These are phyloP conservation scores for Steromphala cineraria DNA, from an alignment of 2,888 invertebrate species.

Conservation along the genomic window DNA sequence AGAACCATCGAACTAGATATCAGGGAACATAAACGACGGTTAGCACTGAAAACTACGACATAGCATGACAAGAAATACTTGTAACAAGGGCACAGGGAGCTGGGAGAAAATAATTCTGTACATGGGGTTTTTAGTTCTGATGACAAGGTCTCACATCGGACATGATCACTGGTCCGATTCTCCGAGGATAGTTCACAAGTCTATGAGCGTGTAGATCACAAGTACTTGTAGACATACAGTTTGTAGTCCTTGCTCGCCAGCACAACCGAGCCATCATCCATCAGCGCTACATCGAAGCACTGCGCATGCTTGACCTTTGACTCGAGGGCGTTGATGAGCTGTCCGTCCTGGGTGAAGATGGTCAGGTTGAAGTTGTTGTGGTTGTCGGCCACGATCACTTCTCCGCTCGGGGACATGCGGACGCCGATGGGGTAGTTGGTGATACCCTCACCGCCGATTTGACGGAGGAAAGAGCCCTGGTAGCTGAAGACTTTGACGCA, in stretches of 20 bases:
- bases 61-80: too few relatives aligned
- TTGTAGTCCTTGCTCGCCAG: conserved; percentile 99
- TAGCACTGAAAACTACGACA: too few relatives aligned
- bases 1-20: too few relatives aligned
- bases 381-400: conserved; percentile 98
- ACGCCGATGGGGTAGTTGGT: conserved; percentile 99
- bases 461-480: conserved; percentile 91
- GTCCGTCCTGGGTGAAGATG: conserved; percentile 94
- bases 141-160: too few relatives aligned
- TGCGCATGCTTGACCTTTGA: conserved; percentile 99
- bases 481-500: conserved; percentile 98
- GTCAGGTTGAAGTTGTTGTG: conserved; percentile 99
- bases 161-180: too few relatives aligned
- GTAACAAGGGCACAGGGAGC: too few relatives aligned
- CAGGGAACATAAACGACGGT: too few relatives aligned
- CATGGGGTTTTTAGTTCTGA: too few relatives aligned
- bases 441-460: conserved; percentile 98
- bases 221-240: conserved; percentile 98
- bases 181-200: neutral
- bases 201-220: neutral
- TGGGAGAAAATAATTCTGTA: too few relatives aligned
- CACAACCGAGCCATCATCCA: conserved; percentile 99
- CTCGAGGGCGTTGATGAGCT: conserved; percentile 96
- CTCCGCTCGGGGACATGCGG: conserved; percentile 96
- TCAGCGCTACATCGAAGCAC: conserved; percentile 98